Percentiles rank a stretch among this genome's conserved stretches.
phyloP scores from a whole-genome alignment of 2,797 vertebrate genomes.

The Gymnopithys bicolor region DNA sequence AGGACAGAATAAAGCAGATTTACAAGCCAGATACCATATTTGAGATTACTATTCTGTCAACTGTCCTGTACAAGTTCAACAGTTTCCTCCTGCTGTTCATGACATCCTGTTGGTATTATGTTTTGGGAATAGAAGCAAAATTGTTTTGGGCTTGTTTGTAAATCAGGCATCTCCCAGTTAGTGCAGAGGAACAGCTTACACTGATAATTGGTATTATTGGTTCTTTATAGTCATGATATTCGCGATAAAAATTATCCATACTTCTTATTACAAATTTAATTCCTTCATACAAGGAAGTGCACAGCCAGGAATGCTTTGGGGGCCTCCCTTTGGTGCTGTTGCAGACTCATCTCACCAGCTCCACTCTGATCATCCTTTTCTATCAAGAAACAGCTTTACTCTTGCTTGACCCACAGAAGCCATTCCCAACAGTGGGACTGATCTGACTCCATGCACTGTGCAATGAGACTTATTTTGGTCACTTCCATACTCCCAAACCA shows the following conservation, averaged over 20 bases:
- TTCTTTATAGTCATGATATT: not conserved
- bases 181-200: not conserved
- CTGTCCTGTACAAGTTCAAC: not conserved
- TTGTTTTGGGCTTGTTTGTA: not conserved
- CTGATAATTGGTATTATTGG: not conserved
- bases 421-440: not conserved
- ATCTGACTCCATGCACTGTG: not conserved
- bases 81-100: conserved; percentile 33
- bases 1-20: not conserved
- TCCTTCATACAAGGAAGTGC: not conserved
- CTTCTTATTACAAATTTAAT: not conserved
- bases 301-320: not conserved
- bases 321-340: not conserved
- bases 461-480: not conserved
- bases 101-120: not conserved
- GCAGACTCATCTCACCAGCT: not conserved
- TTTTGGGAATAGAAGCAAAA: not conserved
- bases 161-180: not conserved
- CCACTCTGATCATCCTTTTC: not conserved
- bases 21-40: not conserved
- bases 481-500: not conserved
- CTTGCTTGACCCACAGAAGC: not conserved
- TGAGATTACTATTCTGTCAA: not conserved
- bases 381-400: not conserved
- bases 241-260: not conserved